Percentiles rank a stretch among this genome's conserved stretches.
Conservation (phyloP, 2,113 vertebrate species). For the Dolichallabes microphthalmus region DNA sequence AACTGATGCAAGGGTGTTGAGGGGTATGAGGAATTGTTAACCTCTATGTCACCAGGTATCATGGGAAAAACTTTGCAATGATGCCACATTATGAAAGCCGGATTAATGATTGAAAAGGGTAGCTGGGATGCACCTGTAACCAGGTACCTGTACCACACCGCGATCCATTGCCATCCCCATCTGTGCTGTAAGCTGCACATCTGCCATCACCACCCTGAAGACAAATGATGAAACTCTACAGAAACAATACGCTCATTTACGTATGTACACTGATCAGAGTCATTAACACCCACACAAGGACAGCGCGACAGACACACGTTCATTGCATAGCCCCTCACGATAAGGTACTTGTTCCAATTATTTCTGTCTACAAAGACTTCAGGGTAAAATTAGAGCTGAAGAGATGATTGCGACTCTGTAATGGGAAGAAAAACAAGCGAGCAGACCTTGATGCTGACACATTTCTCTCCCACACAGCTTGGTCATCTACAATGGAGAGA, state of each 20-base stretch:
- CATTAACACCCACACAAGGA: conserved; percentile 1
- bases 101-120: neutral
- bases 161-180: conserved; percentile 53
- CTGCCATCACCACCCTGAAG: conserved; percentile 52
- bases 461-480: conserved; percentile 60
- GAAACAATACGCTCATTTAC: conserved; percentile 24
- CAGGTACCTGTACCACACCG: conserved; percentile 48
- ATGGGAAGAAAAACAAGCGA: conserved; percentile 59
- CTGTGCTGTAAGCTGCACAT: conserved; percentile 52
- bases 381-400: conserved; percentile 24
- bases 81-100: neutral
- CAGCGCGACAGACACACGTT: neutral
- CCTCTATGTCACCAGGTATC: conserved; percentile 16
- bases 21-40: conserved; percentile 19
- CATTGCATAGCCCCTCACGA: neutral
- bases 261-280: neutral
- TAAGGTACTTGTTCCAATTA: conserved; percentile 19
- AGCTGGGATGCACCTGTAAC: conserved; percentile 49
- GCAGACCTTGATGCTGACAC: conserved; percentile 62
- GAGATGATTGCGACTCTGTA: conserved; percentile 41
- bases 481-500: conserved; percentile 60
- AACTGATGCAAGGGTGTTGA: conserved; percentile 31
- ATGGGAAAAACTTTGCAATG: neutral
- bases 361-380: neutral
- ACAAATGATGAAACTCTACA: conserved; percentile 63